Percentiles rank a stretch among this genome's conserved stretches.
Conservation (phyloP, 2,113 vertebrate species). For the Gasterosteus nipponicus region DNA sequence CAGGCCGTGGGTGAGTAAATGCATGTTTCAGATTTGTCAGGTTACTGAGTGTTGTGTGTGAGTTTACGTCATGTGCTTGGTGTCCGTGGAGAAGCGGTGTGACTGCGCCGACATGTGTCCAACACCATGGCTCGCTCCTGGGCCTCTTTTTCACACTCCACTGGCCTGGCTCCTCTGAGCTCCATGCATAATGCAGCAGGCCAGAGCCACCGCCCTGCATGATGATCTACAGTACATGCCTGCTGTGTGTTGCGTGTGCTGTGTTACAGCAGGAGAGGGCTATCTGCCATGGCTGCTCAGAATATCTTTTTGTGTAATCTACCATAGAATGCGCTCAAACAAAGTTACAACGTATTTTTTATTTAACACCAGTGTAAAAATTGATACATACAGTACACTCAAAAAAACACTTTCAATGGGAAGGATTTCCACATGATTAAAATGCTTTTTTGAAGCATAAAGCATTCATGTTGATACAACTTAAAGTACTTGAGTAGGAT, state of each 20-base stretch:
- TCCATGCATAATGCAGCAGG: conserved; percentile 80
- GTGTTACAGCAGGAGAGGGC: conserved; percentile 33
- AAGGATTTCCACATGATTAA: no score
- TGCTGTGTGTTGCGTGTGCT: conserved; percentile 41
- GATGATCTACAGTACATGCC: conserved; percentile 63
- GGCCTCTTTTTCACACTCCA: conserved; percentile 77
- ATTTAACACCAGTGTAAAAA: conserved; percentile 22
- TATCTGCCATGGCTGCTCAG: conserved; percentile 51
- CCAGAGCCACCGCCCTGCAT: conserved; percentile 75
- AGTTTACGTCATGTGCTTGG: conserved; percentile 32
- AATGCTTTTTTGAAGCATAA: no score
- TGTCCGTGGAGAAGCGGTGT: conserved; percentile 68
- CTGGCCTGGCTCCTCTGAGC: conserved; percentile 73
- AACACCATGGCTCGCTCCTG: conserved; percentile 74
- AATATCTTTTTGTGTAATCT: conserved; percentile 24
- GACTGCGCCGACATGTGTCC: conserved; percentile 79
- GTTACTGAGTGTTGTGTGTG: conserved; percentile 59
- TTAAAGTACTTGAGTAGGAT: no score
- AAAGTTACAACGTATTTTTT: conserved; percentile 6
- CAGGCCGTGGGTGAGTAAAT: conserved; percentile 64
- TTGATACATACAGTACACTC: neutral
- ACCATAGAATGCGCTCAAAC: conserved; percentile 1
- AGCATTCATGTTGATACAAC: no score
- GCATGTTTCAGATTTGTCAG: conserved; percentile 78
- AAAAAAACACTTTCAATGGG: neutral